Base-by-base conservation (phyloP, 2,113 vertebrate species). In the Mormoops blainvillei region DNA sequence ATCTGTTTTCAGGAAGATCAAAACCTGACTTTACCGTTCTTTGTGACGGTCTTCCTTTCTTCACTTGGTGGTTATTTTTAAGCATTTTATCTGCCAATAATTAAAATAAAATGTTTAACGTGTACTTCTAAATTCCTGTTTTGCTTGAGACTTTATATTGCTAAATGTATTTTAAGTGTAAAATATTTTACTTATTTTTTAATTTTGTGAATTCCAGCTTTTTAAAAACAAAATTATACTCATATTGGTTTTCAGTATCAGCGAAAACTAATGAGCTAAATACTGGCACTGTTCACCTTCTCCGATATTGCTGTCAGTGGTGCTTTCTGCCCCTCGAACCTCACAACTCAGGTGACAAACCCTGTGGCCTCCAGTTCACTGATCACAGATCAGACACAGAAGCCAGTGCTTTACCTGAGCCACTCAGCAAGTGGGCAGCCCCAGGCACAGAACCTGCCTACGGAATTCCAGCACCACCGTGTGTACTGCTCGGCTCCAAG, bases 401-500 rank as follows among this genome's bases (percentile, higher is more conserved):
- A 43, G 43, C 43, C 41, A 16, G n/a, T 2, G 63, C 48, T 65
- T 65, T 24, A 1, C 31, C 41, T 41, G 61, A 13, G 33, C n/a
- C 61, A 74, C 85, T 50, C 8, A 26, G 68, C 26, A 9, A 13
- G 14, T 8, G 5, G 54, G 16, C 0, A 1, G 33, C 38, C n/a
- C 0, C 5, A 0, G 0, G n/a, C 28, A 14, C n/a, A 9, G 15
- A 22, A 3, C 2, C 11, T 0, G 24, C 1, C 41, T 5, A 3
- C 0, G 0, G 45, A 67, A 13, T 1, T 4, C 38, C 12, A 9
- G 70, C 19, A 14, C 20, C 33, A 14, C 45, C 2, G 33, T n/a
- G 22, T 22, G 33, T 1, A 41, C 28, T 4, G 7, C 73, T 28
- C 4, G 7, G 43, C 73, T 81, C 19, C 3, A 61, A 61, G 52